Percentiles rank a stretch among this genome's conserved stretches.
Evolutionary conservation across 2,797 vertebrate genomes (phyloP).

Genomic region (Leucoraja ocellata): DNA sequence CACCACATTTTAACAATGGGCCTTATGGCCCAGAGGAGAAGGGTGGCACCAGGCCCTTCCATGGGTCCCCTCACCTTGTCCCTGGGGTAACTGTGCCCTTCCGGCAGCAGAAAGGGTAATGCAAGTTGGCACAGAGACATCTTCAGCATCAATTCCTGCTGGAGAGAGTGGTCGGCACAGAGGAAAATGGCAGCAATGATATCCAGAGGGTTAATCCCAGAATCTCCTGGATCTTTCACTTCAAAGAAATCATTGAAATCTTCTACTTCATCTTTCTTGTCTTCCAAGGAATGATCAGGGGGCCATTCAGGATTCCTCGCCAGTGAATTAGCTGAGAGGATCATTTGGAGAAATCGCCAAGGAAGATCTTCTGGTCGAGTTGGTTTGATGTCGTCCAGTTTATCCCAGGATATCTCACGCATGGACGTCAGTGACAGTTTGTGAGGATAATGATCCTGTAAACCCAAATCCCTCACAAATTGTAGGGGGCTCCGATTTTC

Average conservation of each 20-base stretch:
- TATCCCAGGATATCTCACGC: not conserved
- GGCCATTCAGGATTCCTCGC: constrained; percentile 42
- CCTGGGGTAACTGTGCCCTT: constrained; percentile 45
- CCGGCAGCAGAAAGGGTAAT: constrained; percentile 66
- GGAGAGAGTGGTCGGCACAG: constrained; percentile 65
- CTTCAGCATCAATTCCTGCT: constrained; percentile 65
- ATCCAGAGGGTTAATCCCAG: constrained; percentile 60
- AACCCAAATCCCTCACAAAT: not conserved
- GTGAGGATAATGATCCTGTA: constrained; percentile 9
- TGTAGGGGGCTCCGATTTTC: too few species aligned
- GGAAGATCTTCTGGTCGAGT: constrained; percentile 45
- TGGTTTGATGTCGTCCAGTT: not conserved
- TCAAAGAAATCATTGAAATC: not conserved
- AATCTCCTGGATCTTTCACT: not conserved
- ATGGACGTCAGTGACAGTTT: not conserved
- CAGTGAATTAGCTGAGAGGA: constrained; percentile 47
- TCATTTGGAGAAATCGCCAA: constrained; percentile 53
- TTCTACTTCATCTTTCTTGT: not conserved
- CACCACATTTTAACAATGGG: constrained; percentile 60
- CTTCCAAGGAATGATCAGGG: not conserved
- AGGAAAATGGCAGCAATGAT: constrained; percentile 64
- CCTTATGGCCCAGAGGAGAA: constrained; percentile 71
- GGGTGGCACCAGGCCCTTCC: constrained; percentile 42
- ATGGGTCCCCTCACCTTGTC: not conserved
- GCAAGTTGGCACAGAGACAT: constrained; percentile 75